Evolutionary conservation across 2,888 invertebrate species (phyloP).

Genomic region (Epinotia nisella): DNA sequence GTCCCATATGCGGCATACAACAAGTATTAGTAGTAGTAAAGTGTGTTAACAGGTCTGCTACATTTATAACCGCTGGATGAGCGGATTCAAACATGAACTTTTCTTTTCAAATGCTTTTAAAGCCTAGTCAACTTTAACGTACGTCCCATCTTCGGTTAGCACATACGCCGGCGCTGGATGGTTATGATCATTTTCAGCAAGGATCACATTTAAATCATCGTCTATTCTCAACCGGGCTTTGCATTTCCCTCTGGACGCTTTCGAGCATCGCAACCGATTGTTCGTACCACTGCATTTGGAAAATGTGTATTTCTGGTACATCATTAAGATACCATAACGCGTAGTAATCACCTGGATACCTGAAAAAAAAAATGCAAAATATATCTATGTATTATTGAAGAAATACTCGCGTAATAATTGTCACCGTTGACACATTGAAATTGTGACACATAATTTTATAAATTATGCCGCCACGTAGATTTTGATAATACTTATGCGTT

Average conservation of each 20-base stretch:
- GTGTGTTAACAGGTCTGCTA: too few relatives aligned
- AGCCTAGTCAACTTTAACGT: constrained; percentile 1
- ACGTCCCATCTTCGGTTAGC: constrained; percentile 1
- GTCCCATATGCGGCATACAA: too few relatives aligned
- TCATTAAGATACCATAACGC: constrained; percentile 27
- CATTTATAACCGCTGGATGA: background rate
- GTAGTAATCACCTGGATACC: constrained; percentile 12
- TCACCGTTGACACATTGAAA: too few relatives aligned
- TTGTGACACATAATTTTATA: too few relatives aligned
- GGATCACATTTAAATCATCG: constrained; percentile 45
- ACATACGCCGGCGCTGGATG: constrained; percentile 50
- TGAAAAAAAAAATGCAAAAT: constrained; percentile 4
- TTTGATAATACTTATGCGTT: too few relatives aligned
- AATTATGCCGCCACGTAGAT: too few relatives aligned
- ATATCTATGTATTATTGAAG: background rate
- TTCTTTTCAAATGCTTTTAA: background rate
- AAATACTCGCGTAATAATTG: too few relatives aligned
- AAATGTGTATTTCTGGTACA: constrained; percentile 47
- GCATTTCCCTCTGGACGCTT: constrained; percentile 45
- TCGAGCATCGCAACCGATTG: constrained; percentile 26
- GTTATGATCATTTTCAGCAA: constrained; percentile 52
- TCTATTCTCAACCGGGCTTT: constrained; percentile 47
- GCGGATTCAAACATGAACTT: background rate
- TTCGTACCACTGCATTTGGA: constrained; percentile 27
- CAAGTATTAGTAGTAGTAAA: too few relatives aligned